phyloP scores from a whole-genome alignment of 2,888 invertebrate genomes.

The Eupithecia pulchellata region DNA sequence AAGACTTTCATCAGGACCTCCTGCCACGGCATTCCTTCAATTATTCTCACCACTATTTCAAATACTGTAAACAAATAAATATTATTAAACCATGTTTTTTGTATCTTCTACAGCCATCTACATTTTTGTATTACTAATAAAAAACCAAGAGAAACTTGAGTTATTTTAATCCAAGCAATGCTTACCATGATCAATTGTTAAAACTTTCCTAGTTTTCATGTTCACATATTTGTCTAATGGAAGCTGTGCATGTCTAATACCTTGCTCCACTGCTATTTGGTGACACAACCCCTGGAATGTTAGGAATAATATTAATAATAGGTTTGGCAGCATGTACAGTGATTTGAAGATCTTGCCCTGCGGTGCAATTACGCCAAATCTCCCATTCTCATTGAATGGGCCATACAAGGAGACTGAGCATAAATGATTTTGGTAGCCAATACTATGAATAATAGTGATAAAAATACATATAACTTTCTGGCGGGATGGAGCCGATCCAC shows the following conservation, averaged over 20 bases:
- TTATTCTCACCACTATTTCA: constrained; percentile 91
- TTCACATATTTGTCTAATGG: constrained; percentile 95
- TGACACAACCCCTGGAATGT: constrained; percentile 92
- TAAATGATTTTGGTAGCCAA: too few relatives aligned
- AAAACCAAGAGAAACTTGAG: not conserved
- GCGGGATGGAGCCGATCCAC: too few relatives aligned
- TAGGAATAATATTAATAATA: not conserved
- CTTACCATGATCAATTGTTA: constrained; percentile 97
- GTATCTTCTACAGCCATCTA: not conserved
- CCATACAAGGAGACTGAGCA: too few relatives aligned
- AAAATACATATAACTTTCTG: too few relatives aligned
- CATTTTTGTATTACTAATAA: not conserved
- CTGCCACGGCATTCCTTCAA: constrained; percentile 92
- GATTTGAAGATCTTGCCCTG: too few relatives aligned
- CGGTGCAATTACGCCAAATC: too few relatives aligned
- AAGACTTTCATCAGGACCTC: constrained; percentile 91
- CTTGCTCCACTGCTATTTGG: constrained; percentile 91
- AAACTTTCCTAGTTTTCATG: constrained; percentile 96
- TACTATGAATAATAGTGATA: too few relatives aligned
- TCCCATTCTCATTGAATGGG: too few relatives aligned
- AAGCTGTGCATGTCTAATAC: constrained; percentile 92
- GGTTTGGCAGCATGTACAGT: not conserved
- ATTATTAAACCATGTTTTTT: not conserved
- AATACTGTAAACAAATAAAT: constrained; percentile 87
- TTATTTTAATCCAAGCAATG: constrained; percentile 6